phyloP scores from a whole-genome alignment of 2,888 invertebrate genomes.

The Platycheirus rosarum region DNA sequence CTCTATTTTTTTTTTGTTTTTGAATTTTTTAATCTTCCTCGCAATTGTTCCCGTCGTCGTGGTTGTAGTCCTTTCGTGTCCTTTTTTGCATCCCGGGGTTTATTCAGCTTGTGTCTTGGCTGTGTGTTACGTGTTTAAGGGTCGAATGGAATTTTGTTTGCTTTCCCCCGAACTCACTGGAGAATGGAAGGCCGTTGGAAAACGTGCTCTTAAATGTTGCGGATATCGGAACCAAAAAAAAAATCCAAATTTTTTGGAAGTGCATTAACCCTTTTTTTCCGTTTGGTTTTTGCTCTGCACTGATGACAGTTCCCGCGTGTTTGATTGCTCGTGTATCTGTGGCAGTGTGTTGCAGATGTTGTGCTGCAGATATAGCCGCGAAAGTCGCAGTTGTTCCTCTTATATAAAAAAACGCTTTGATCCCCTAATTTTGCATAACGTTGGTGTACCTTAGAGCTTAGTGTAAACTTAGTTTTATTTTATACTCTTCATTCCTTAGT shows the following conservation, averaged over 20 bases:
- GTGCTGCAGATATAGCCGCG: constrained; percentile 19
- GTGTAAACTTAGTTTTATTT: constrained; percentile 17
- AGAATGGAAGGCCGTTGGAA: constrained; percentile 19
- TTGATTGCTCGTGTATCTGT: constrained; percentile 17
- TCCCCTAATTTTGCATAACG: constrained; percentile 61
- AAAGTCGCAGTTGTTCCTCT: constrained; percentile 33
- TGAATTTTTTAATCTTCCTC: constrained; percentile 16
- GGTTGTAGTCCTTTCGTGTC: constrained; percentile 32
- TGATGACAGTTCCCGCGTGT: constrained; percentile 63
- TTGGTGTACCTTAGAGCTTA: constrained; percentile 15
- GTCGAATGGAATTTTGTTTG: constrained; percentile 31
- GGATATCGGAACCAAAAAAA: constrained; percentile 30
- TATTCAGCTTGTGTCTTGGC: constrained; percentile 42
- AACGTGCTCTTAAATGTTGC: constrained; percentile 46
- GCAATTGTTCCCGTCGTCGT: constrained; percentile 13
- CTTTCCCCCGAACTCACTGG: not conserved
- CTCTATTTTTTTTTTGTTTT: constrained; percentile 36
- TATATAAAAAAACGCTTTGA: not conserved
- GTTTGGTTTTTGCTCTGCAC: constrained; percentile 21
- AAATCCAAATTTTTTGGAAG: constrained; percentile 62
- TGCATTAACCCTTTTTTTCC: constrained; percentile 56
- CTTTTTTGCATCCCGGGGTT: constrained; percentile 24
- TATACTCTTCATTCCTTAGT: not conserved
- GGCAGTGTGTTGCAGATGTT: constrained; percentile 52
- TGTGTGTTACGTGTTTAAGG: constrained; percentile 54